Percentiles rank a stretch among this genome's conserved stretches.
phyloP scores from a whole-genome alignment of 2,797 vertebrate genomes.

The Lepilemur septentrionalis region DNA sequence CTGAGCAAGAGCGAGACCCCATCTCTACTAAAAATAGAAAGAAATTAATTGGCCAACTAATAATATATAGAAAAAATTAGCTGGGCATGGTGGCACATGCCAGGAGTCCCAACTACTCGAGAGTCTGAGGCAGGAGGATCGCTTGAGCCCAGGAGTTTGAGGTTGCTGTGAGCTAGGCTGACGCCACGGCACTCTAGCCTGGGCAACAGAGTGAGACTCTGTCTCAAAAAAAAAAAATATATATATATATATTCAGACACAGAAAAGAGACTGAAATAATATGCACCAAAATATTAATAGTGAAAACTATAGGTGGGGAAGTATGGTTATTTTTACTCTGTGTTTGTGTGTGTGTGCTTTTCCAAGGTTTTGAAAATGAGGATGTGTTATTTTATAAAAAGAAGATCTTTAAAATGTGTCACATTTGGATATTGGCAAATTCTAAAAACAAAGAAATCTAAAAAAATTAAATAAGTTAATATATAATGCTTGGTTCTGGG shows the following conservation, averaged over 20 bases:
- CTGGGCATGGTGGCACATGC: too few species aligned
- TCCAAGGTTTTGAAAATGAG: background rate
- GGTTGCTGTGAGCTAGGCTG: too few species aligned
- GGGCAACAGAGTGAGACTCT: too few species aligned
- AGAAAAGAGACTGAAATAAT: slow-evolving; percentile 10
- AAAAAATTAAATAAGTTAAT: slow-evolving; percentile 9
- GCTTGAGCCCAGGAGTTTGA: too few species aligned
- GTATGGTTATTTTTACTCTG: background rate
- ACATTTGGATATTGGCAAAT: background rate
- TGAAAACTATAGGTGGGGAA: background rate
- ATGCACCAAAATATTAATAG: background rate
- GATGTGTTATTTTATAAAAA: background rate
- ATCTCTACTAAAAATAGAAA: too few species aligned
- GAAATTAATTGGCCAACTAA: too few species aligned
- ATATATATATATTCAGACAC: background rate
- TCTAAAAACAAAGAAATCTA: background rate
- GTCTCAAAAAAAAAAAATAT: background rate
- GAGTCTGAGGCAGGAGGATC: too few species aligned
- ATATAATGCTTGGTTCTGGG: background rate
- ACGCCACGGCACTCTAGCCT: too few species aligned
- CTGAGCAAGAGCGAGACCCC: too few species aligned
- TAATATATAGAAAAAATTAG: too few species aligned
- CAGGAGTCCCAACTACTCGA: too few species aligned
- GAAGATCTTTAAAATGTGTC: background rate
- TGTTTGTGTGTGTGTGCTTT: background rate